These are phyloP conservation scores for Zaprionus ghesquierei DNA, from an alignment of 1,140 invertebrate genomes.

Conservation along the genomic window DNA sequence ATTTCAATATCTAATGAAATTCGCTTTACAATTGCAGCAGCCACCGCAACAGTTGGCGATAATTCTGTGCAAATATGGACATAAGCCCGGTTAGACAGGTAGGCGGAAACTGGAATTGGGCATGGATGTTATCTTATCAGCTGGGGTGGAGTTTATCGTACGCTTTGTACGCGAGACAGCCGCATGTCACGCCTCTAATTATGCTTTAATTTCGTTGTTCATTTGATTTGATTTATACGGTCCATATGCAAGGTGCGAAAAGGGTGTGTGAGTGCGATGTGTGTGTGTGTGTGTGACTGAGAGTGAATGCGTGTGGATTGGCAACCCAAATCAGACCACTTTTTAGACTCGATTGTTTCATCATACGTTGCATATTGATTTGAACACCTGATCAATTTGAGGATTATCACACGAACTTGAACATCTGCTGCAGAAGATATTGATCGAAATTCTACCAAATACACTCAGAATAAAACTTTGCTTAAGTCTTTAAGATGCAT, in stretches of 20 bases:
- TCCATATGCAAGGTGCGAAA: slow-evolving; percentile 26
- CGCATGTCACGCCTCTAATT: slow-evolving; percentile 77
- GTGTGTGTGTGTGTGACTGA: not conserved
- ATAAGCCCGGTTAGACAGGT: slow-evolving; percentile 3
- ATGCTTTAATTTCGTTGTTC: slow-evolving; percentile 68
- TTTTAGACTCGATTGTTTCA: slow-evolving; percentile 12
- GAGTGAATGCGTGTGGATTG: slow-evolving; percentile 11
- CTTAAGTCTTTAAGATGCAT: no score
- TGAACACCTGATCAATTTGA: not conserved
- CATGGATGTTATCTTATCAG: slow-evolving; percentile 59
- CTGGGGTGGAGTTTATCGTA: slow-evolving; percentile 12
- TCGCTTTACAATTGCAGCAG: slow-evolving; percentile 32
- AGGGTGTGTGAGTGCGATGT: not conserved
- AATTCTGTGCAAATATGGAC: slow-evolving; percentile 48
- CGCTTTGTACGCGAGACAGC: slow-evolving; percentile 50
- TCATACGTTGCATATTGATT: slow-evolving; percentile 1
- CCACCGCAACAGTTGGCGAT: slow-evolving; percentile 40
- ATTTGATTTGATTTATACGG: slow-evolving; percentile 64
- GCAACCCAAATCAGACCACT: slow-evolving; percentile 17
- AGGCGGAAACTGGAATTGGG: not conserved
- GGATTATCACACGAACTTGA: not conserved
- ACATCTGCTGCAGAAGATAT: not conserved
- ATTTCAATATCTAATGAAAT: not conserved
- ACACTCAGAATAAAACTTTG: not conserved
- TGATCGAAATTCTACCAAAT: not conserved